Percentiles rank a stretch among this genome's conserved stretches.
These are phyloP conservation scores for Agonopterix heracliana DNA, from an alignment of 2,888 invertebrate species.

Conservation along the genomic window DNA sequence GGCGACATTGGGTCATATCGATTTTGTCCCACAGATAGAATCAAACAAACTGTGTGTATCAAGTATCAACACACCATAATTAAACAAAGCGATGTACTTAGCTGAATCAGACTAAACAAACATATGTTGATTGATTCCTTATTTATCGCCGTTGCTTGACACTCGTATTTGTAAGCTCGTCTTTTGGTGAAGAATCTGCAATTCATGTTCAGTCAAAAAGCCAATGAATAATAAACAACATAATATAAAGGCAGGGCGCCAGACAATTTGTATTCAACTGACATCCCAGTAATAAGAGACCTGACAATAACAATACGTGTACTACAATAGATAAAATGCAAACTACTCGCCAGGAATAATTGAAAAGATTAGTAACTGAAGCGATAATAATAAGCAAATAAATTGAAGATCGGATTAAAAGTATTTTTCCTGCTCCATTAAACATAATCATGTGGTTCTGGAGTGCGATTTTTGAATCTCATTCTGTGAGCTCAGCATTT, in stretches of 20 bases:
- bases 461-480: too few species aligned
- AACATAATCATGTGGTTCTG: too few species aligned
- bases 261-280: slow-evolving; percentile 16
- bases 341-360: background rate
- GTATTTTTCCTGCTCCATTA: too few species aligned
- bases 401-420: too few species aligned
- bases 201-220: slow-evolving; percentile 1
- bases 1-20: too few species aligned
- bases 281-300: slow-evolving; percentile 9
- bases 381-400: too few species aligned
- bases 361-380: background rate
- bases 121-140: slow-evolving; percentile 30
- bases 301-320: slow-evolving; percentile 3
- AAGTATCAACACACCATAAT: slow-evolving; percentile 7
- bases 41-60: too few species aligned
- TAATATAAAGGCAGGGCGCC: slow-evolving; percentile 9
- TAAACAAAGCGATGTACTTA: slow-evolving; percentile 25
- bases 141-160: slow-evolving; percentile 12
- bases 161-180: too few species aligned
- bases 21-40: too few species aligned
- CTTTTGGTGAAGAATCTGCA: background rate
- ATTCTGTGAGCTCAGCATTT: too few species aligned
- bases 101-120: slow-evolving; percentile 35
- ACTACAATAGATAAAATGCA: background rate
- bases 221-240: slow-evolving; percentile 5